A percentile compares a stretch with the other conserved stretches of the same genome.
Conservation (phyloP, 2,888 invertebrate genomes). For the Desoria tigrina region DNA sequence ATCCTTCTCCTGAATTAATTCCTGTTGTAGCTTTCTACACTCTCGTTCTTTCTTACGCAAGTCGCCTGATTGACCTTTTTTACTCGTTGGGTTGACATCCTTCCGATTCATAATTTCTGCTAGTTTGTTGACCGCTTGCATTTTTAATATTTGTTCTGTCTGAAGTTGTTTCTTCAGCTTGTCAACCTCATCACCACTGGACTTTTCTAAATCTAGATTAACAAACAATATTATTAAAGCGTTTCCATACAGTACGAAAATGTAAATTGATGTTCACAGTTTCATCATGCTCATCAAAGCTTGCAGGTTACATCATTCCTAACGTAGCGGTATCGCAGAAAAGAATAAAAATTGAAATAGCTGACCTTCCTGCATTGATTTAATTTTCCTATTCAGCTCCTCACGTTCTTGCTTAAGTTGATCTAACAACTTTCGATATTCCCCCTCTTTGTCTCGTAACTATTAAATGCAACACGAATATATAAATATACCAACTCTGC, state of each 20-base stretch:
- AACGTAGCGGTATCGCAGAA: too few species aligned
- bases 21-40: slow-evolving; percentile 89
- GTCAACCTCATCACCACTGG: slow-evolving; percentile 74
- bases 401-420: slow-evolving; percentile 74
- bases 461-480: slow-evolving; percentile 39
- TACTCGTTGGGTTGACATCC: slow-evolving; percentile 69
- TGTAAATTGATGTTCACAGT: slow-evolving; percentile 39
- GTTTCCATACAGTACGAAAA: neutral
- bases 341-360: slow-evolving; percentile 1
- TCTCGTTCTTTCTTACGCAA: slow-evolving; percentile 90
- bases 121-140: slow-evolving; percentile 94
- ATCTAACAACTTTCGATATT: slow-evolving; percentile 68
- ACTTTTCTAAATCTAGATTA: slow-evolving; percentile 61
- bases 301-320: slow-evolving; percentile 43
- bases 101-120: slow-evolving; percentile 96
- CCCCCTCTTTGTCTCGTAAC: slow-evolving; percentile 75
- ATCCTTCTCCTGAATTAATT: slow-evolving; percentile 89
- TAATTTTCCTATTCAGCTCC: slow-evolving; percentile 74
- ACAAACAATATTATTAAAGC: neutral
- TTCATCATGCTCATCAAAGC: slow-evolving; percentile 39
- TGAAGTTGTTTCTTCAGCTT: slow-evolving; percentile 79
- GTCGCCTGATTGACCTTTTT: slow-evolving; percentile 75
- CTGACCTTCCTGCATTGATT: slow-evolving; percentile 73
- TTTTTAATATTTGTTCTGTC: slow-evolving; percentile 82
- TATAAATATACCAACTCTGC: neutral